Base-by-base conservation (phyloP, 2,888 invertebrate genomes). In the Cerastis leucographa region DNA sequence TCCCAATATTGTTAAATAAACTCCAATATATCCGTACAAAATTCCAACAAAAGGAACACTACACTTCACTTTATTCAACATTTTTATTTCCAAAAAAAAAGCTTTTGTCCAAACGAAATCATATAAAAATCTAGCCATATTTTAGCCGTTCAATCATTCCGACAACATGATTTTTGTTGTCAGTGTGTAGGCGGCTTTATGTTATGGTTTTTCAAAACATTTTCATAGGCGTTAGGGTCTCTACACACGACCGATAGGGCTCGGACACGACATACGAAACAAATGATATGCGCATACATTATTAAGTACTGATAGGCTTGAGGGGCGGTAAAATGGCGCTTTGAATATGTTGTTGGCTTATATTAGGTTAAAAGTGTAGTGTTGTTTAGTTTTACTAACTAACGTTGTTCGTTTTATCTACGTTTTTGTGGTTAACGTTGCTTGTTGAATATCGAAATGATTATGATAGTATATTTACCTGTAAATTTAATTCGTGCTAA, bases 231-330 rank as follows among this genome's bases (percentile, higher is more conserved):
- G 88, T 90, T 90, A 91, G 88, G 89, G 78, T 71, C 75, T 80
- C 85, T 89, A 88, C 89, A 85, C 82, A 75, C 86, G 68, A 49
- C 71, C 78, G 90, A 91, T 89, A 89, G 89, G 87, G 71, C 80
- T 79, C 72, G 74, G 76, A 83, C 88, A 86, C 90, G 91, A 93
- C 91, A 90, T 84, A 85, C 86, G 86, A 90, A 90, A 92, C 93
- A 94, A 94, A 94, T 94, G 84, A 9, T 93, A 94, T 94, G 94
- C 92, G 92, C 94, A 94, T 94, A 93, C 84, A 94, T 94, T 94
- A 93, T 89, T 89, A 88, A 82, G 87, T 90, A 90, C 89, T 90
- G 91, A 92, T 91, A 92, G 90, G 87, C 84, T 86, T 84, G 72
- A 78, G 61, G 59, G 74, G 69, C 73, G 73, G 49, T 92, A 94